Evolutionary conservation across 2,797 vertebrate species (phyloP), one percentile per base, ranked within the genome.

Genomic region (Clarias fuscus): DNA sequence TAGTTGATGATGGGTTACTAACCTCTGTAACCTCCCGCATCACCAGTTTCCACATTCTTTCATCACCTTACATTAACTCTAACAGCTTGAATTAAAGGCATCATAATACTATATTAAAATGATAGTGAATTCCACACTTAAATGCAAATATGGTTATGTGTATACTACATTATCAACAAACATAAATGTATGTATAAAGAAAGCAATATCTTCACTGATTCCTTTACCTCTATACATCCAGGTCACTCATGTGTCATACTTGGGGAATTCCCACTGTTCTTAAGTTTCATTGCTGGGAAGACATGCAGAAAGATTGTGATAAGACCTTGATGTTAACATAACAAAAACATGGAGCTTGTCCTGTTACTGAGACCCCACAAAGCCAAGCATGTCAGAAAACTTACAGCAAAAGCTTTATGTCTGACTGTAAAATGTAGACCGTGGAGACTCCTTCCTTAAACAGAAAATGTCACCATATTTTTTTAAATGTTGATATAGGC

Each of bases 201-300:
- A 13, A 24, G 8, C 5, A 33, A 40, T 76, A 64, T 64, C 70
- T 22, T 87, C 82, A 82, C 48, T 77, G 64, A 56, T 70, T 64
- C 65, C 79, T 18, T 43, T 76, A 62, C 40, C 20, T 64, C 68
- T 88, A 17, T 27, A 67, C 17, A 75, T 73, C 53, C 76, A 17
- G 65, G 58, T 84, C 82, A 83, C 65, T 72, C 65, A 77, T 85
- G 71, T 59, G 84, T 56, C 71, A 30, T 72, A 76, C 15, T 62
- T 43, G 70, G 85, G 85, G 86, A 61, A 76, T 85, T 86, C 82
- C 82, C 84, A 61, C 2, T 71, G 17, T 62, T 72, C 24, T 72
- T 5, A 62, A 22, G 15, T 56, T 83, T 43, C 48, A 24, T n/a
- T 40, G 56, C 37, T 33, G 43, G 30, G 33, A 24, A n/a, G 61